Percentiles rank a stretch among this genome's conserved stretches.
These are phyloP conservation scores for Lepidotrigona ventralis DNA, from an alignment of 1,140 invertebrate genomes.

Conservation along the genomic window DNA sequence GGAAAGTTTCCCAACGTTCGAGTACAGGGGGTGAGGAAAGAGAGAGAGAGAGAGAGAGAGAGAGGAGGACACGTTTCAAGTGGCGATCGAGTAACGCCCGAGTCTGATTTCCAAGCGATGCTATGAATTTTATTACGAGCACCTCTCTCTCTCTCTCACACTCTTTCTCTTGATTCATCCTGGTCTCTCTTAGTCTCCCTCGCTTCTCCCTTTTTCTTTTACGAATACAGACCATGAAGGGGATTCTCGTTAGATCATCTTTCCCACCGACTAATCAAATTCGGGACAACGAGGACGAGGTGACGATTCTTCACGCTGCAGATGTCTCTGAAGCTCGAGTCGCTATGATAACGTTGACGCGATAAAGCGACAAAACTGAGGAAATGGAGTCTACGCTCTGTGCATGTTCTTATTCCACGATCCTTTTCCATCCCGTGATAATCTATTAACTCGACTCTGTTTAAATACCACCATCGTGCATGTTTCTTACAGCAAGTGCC, in stretches of 20 bases:
- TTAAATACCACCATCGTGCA: too few species aligned
- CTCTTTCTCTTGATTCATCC: background rate
- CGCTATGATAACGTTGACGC: background rate
- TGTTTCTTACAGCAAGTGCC: too few species aligned
- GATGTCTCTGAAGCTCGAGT: background rate
- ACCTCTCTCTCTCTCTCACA: background rate
- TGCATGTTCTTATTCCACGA: too few species aligned
- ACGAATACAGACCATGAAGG: background rate
- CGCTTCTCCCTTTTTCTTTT: background rate
- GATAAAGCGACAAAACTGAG: background rate
- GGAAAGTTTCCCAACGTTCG: conserved; percentile 42
- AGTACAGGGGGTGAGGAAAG: background rate
- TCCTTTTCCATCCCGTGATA: too few species aligned
- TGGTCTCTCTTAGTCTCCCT: background rate
- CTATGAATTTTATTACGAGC: conserved; percentile 63
- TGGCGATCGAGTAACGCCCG: conserved; percentile 37
- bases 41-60: background rate
- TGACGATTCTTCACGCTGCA: background rate
- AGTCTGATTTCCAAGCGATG: conserved; percentile 54
- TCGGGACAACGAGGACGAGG: conserved; percentile 3
- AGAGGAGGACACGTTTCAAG: conserved; percentile 18
- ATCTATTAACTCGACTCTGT: too few species aligned
- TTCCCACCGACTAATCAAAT: conserved; percentile 30
- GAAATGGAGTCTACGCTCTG: background rate
- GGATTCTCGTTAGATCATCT: background rate